Base-by-base conservation (phyloP, 2,888 invertebrate genomes). In the Hanleya hanleyi region DNA sequence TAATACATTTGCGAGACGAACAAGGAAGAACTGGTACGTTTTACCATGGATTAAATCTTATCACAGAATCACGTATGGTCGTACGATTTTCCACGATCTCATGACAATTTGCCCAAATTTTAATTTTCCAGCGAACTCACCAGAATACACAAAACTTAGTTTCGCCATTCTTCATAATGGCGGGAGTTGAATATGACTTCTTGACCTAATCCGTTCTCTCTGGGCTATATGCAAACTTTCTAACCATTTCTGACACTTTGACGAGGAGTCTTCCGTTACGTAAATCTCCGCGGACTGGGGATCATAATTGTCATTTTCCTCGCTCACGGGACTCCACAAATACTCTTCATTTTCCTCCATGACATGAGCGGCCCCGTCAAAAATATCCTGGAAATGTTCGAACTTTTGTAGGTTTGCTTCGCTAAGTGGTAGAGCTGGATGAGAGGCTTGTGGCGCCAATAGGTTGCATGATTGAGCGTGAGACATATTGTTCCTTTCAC, bases 181-280 rank as follows among this genome's bases (percentile, higher is more conserved):
- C 7, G 84, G 84, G 9, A 86, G 73, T 67, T 86, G 84, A 74
- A 86, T 86, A 70, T 86, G 84, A 73, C 84, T 85, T 70, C 84
- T 77, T 0, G 86, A 85, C 73, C 85, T 86, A 33, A 86, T 79
- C 57, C 82, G 80, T 51, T 86, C 84, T 7, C 78, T 73, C 69
- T 82, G 81, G 41, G 79, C 78, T 35, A 86, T 79, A 70, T 84
- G 78, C 7, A 86, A 73, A 29, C 84, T 83, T 68, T 86, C 83
- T 61, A 85, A 68, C 86, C 86, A 85, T 61, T 79, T 80, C 70
- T 81, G 82, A 74, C 86, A 86, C 70, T 86, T 86, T 15, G 64
- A 35, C 26, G 64, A 35, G 1, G 64, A 64, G 35, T 64, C 64
- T 7, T 64, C 64, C 35, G 64, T 37, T n/a, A 22, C 22, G n/a